These are phyloP conservation scores for Papilio aristodemus DNA, from an alignment of 1,140 invertebrate species.

Conservation along the genomic window DNA sequence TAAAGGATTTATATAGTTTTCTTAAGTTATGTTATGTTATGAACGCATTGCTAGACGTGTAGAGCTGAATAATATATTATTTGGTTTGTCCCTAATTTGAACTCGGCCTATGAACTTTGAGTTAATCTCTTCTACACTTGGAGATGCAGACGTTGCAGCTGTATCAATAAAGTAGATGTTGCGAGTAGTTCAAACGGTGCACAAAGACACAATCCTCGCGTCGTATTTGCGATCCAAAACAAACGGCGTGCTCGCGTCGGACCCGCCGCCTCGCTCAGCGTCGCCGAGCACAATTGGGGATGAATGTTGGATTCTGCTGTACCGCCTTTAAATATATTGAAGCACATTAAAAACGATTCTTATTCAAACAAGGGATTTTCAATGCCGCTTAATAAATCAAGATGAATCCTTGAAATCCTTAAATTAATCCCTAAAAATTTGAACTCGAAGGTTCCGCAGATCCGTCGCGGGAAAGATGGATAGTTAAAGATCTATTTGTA, in stretches of 20 bases:
- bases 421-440: no score
- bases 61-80: no score
- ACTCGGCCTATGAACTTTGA: no score
- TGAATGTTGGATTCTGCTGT: slow-evolving; percentile 18
- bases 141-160: no score
- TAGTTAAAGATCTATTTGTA: background rate
- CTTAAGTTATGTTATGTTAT: no score
- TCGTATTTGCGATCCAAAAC: slow-evolving; percentile 64
- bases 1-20: background rate
- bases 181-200: slow-evolving; percentile 38
- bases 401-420: background rate
- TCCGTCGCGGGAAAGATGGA: background rate
- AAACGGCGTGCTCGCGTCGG: slow-evolving; percentile 51
- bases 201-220: slow-evolving; percentile 53
- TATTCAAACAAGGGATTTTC: slow-evolving; percentile 13
- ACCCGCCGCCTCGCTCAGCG: slow-evolving; percentile 37
- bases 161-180: background rate
- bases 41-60: no score
- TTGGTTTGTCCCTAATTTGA: no score
- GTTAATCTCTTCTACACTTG: no score
- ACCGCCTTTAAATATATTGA: slow-evolving; percentile 13
- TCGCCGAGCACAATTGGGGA: slow-evolving; percentile 5
- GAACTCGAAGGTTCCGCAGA: background rate
- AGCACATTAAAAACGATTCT: slow-evolving; percentile 14
- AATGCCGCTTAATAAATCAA: slow-evolving; percentile 10